Percentiles rank a stretch among this genome's conserved stretches.
Conservation (phyloP, 2,888 invertebrate species). For the Artemia sinica region DNA sequence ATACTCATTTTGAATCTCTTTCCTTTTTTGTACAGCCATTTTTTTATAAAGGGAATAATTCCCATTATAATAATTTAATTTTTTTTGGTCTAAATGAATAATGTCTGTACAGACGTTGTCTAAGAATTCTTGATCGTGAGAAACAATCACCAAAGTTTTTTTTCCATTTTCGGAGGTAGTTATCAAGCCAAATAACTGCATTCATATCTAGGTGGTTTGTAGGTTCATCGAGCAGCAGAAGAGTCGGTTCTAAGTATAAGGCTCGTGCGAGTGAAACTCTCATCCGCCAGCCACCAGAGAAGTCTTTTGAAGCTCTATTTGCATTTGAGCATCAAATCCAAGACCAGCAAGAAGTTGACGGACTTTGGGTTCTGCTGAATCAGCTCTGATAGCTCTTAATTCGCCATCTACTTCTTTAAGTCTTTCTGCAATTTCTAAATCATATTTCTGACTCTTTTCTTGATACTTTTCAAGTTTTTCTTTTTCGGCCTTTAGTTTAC, state of each 20-base stretch:
- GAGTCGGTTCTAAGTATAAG: slow-evolving; percentile 85
- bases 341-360: slow-evolving; percentile 90
- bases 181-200: slow-evolving; percentile 99
- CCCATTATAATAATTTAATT: slow-evolving; percentile 89
- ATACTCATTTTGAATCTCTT: slow-evolving; percentile 87
- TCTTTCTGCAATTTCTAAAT: slow-evolving; percentile 52
- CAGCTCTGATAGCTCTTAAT: slow-evolving; percentile 85
- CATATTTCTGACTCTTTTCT: slow-evolving; percentile 43
- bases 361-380: slow-evolving; percentile 91
- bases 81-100: slow-evolving; percentile 85
- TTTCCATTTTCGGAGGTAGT: slow-evolving; percentile 93
- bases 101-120: slow-evolving; percentile 99
- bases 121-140: slow-evolving; percentile 98
- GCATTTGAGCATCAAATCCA: slow-evolving; percentile 62
- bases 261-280: slow-evolving; percentile 91
- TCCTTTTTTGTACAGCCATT: slow-evolving; percentile 88
- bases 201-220: slow-evolving; percentile 98
- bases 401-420: slow-evolving; percentile 88
- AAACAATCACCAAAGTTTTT: slow-evolving; percentile 95
- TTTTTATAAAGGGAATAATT: slow-evolving; percentile 97
- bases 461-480: slow-evolving; percentile 56
- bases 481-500: slow-evolving; percentile 60
- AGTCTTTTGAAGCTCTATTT: slow-evolving; percentile 56
- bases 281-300: slow-evolving; percentile 91
- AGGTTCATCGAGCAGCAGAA: slow-evolving; percentile 94